A percentile compares a stretch with the other conserved stretches of the same genome.
Conservation (phyloP, 1,140 invertebrate species). For the Drosophila subobscura region DNA sequence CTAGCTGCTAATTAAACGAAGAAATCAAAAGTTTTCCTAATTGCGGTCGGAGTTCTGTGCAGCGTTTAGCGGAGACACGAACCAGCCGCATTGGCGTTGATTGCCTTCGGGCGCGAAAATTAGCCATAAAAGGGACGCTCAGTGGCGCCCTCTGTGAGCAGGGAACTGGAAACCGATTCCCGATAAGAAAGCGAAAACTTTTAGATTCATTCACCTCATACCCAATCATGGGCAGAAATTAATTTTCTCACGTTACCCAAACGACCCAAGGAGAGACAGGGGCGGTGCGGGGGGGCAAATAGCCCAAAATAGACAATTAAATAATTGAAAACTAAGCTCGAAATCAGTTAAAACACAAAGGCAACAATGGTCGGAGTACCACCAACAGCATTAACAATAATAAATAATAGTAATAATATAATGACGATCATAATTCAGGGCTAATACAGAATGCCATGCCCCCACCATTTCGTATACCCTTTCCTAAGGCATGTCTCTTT, state of each 20-base stretch:
- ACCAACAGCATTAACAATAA: conserved; percentile 40
- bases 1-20: conserved; percentile 12
- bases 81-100: conserved; percentile 41
- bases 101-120: conserved; percentile 46
- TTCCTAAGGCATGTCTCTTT: too few species aligned
- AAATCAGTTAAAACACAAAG: conserved; percentile 12
- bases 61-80: conserved; percentile 59
- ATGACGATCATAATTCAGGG: conserved; percentile 53
- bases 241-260: conserved; percentile 69
- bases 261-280: conserved; percentile 4
- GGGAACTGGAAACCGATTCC: neutral
- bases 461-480: conserved; percentile 38
- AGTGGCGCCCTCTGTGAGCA: conserved; percentile 61
- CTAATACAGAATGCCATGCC: conserved; percentile 61
- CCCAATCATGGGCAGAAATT: conserved; percentile 26
- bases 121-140: conserved; percentile 59
- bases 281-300: conserved; percentile 5
- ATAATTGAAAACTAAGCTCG: conserved; percentile 66
- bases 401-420: conserved; percentile 60
- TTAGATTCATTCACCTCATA: conserved; percentile 14
- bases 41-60: conserved; percentile 10
- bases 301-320: conserved; percentile 56
- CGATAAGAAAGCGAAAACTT: neutral
- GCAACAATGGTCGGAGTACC: conserved; percentile 24
- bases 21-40: conserved; percentile 15